Conservation (phyloP, 1,140 invertebrate species). For the Musca vetustissima region DNA sequence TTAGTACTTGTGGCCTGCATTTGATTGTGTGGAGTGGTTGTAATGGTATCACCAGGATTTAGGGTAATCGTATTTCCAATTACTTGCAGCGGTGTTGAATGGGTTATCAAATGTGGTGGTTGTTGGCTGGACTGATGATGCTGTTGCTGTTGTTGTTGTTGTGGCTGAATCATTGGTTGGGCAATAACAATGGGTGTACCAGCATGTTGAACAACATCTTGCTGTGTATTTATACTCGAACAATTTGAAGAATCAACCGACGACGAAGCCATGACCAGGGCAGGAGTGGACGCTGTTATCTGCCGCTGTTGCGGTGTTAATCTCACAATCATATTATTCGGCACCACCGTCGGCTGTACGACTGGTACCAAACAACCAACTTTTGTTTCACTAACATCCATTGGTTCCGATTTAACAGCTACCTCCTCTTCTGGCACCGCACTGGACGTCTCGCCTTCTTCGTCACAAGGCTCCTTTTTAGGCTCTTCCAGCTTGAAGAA, state of each 20-base stretch:
- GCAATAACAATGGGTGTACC: slow-evolving; percentile 34
- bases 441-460: slow-evolving; percentile 24
- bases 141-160: slow-evolving; percentile 30
- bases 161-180: slow-evolving; percentile 41
- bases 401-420: slow-evolving; percentile 15
- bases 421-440: neutral
- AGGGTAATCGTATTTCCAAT: slow-evolving; percentile 5
- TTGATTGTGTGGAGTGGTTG: too few relatives aligned
- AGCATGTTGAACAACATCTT: slow-evolving; percentile 10
- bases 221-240: neutral
- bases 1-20: neutral
- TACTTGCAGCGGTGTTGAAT: slow-evolving; percentile 10
- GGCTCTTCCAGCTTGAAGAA: slow-evolving; percentile 41
- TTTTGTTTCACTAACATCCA: slow-evolving; percentile 18
- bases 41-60: slow-evolving; percentile 1
- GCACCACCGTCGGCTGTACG: slow-evolving; percentile 21
- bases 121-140: slow-evolving; percentile 37
- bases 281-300: slow-evolving; percentile 23
- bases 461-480: slow-evolving; percentile 27
- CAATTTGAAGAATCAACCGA: neutral
- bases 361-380: too few relatives aligned
- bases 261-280: neutral
- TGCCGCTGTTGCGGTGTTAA: slow-evolving; percentile 36
- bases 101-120: slow-evolving; percentile 30
- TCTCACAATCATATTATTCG: neutral